Conservation (phyloP, 1,140 invertebrate genomes). For the Centruroides vittatus region DNA sequence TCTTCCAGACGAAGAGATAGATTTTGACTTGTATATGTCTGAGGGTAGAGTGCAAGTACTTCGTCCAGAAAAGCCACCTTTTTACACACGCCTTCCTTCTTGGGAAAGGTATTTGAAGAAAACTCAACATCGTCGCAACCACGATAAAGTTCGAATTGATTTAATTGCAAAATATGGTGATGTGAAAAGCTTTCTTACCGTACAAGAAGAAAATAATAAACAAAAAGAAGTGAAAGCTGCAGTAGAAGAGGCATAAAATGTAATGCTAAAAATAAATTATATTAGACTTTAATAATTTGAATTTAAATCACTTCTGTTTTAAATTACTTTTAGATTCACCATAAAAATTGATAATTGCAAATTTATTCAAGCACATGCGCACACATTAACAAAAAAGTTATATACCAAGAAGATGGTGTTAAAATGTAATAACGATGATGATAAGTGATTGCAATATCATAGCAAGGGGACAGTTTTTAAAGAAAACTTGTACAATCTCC, state of each 20-base stretch:
- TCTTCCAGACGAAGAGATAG: conserved; percentile 47
- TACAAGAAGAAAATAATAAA: conserved; percentile 16
- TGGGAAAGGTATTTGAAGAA: conserved; percentile 49
- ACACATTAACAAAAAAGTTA: no score
- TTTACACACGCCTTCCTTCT: conserved; percentile 47
- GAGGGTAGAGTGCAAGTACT: conserved; percentile 51
- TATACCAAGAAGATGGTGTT: no score
- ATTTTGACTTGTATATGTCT: conserved; percentile 58
- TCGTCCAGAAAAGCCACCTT: conserved; percentile 48
- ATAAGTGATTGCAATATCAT: no score
- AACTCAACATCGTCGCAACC: conserved; percentile 48
- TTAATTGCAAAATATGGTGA: conserved; percentile 51
- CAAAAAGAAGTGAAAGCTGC: conserved; percentile 2
- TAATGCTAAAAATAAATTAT: no score
- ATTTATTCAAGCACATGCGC: no score
- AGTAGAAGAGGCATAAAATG: background rate
- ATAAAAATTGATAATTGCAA: no score
- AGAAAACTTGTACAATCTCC: no score
- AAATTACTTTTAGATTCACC: no score
- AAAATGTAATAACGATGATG: no score
- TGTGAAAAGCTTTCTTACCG: conserved; percentile 47
- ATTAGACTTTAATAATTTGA: no score
- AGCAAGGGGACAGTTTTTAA: no score
- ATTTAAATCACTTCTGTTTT: no score
- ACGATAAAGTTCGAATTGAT: conserved; percentile 39